phyloP scores from a whole-genome alignment of 2,888 invertebrate genomes.

The Dugesia japonica region DNA sequence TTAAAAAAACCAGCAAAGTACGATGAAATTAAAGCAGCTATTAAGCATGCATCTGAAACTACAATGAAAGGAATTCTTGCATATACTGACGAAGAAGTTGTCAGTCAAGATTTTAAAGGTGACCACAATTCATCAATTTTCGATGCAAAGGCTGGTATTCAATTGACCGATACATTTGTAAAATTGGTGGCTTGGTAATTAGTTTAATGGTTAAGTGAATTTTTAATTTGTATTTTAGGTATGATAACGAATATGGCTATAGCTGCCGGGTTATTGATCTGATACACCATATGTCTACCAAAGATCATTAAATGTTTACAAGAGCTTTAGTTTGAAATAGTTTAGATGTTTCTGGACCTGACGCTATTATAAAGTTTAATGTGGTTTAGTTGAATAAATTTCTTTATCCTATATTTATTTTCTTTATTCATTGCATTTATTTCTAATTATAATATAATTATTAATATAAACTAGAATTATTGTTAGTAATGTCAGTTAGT shows the following conservation, averaged over 20 bases:
- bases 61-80: conserved; percentile 73
- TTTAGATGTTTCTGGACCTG: conserved; percentile 3
- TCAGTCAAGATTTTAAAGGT: conserved; percentile 83
- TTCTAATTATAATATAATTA: no score
- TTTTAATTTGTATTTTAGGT: conserved; percentile 53
- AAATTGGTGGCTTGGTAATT: conserved; percentile 95
- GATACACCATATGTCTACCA: conserved; percentile 64
- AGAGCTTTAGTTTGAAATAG: background rate
- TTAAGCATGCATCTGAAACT: conserved; percentile 66
- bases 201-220: background rate
- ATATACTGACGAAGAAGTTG: conserved; percentile 88
- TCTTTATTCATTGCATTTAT: no score
- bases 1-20: conserved; percentile 56
- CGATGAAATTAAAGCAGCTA: conserved; percentile 71
- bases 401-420: background rate
- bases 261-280: conserved; percentile 90
- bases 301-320: conserved; percentile 21
- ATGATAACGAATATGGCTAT: conserved; percentile 96
- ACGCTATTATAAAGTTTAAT: background rate
- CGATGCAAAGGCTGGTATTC: conserved; percentile 86
- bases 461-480: no score
- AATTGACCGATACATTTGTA: conserved; percentile 79
- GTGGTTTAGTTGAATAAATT: conserved; percentile 20
- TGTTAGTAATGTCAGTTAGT: no score
- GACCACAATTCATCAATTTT: conserved; percentile 80